These are phyloP conservation scores for Megaleporinus macrocephalus DNA, from an alignment of 2,113 vertebrate species.

Conservation along the genomic window DNA sequence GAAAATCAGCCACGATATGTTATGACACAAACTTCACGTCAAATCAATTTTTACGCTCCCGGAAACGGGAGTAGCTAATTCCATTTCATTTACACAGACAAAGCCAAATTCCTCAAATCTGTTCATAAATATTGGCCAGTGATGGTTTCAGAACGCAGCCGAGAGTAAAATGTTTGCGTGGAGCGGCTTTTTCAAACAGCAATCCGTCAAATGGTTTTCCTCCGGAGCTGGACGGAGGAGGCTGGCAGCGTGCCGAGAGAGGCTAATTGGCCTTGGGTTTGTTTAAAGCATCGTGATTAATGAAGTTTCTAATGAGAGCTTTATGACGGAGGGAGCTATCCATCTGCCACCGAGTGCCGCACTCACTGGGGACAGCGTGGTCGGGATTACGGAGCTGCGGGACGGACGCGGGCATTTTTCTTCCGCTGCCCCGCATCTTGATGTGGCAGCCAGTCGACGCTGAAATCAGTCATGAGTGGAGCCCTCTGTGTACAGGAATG, in stretches of 20 bases:
- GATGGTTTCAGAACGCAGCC: constrained; percentile 20
- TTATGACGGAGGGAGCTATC: constrained; percentile 59
- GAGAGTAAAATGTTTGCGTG: constrained; percentile 9
- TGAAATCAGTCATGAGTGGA: neutral
- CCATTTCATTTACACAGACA: constrained; percentile 16
- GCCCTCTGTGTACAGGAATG: neutral
- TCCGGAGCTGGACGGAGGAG: constrained; percentile 41
- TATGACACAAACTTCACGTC: neutral
- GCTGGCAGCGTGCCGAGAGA: constrained; percentile 35
- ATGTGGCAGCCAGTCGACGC: constrained; percentile 31
- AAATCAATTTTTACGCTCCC: neutral
- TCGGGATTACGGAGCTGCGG: neutral
- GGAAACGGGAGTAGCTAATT: neutral
- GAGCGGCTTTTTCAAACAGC: constrained; percentile 41
- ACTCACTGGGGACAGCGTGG: constrained; percentile 39
- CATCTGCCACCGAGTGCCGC: constrained; percentile 37
- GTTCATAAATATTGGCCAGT: constrained; percentile 9
- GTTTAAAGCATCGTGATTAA: constrained; percentile 65
- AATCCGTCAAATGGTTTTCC: constrained; percentile 49
- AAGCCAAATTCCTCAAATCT: neutral
- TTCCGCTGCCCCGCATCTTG: neutral
- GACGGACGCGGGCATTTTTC: neutral
- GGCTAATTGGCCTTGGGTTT: constrained; percentile 63
- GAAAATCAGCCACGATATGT: too few species aligned
- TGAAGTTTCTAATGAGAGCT: constrained; percentile 63